These are phyloP conservation scores for Stenchaetothrips biformis DNA, from an alignment of 2,888 invertebrate species.

Conservation along the genomic window DNA sequence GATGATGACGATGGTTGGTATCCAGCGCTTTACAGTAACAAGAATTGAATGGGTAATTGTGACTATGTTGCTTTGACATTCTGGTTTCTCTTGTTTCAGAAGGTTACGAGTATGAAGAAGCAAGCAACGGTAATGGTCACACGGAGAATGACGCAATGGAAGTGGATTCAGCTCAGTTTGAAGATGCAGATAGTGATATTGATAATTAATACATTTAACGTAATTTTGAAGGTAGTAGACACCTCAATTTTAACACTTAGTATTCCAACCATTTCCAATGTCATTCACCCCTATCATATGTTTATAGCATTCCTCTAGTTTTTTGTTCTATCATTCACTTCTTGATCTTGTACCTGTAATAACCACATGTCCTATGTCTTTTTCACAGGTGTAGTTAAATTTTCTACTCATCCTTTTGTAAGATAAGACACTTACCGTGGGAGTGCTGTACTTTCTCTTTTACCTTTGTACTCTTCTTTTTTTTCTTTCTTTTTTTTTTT, in stretches of 20 bases:
- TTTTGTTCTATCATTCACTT: no score
- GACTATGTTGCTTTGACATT: neutral
- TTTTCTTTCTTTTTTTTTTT: neutral
- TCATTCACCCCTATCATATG: no score
- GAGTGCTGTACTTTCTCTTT: neutral
- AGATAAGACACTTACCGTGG: neutral
- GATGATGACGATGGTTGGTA: constrained; percentile 38
- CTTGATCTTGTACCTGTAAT: no score
- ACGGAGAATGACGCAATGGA: neutral
- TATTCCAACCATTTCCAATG: no score
- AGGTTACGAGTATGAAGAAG: neutral
- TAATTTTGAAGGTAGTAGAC: no score
- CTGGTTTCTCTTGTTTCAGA: neutral
- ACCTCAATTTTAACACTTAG: no score
- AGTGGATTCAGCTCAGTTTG: neutral
- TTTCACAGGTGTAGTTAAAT: no score
- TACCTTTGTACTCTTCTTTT: neutral
- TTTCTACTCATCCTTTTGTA: no score
- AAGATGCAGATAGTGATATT: neutral
- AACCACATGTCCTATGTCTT: no score
- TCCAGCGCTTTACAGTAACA: neutral
- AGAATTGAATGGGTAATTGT: neutral
- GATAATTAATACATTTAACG: neutral
- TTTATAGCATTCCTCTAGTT: no score
- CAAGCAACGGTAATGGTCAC: neutral